Base-by-base conservation (phyloP, 1,140 invertebrate species). In the Physella acuta region DNA sequence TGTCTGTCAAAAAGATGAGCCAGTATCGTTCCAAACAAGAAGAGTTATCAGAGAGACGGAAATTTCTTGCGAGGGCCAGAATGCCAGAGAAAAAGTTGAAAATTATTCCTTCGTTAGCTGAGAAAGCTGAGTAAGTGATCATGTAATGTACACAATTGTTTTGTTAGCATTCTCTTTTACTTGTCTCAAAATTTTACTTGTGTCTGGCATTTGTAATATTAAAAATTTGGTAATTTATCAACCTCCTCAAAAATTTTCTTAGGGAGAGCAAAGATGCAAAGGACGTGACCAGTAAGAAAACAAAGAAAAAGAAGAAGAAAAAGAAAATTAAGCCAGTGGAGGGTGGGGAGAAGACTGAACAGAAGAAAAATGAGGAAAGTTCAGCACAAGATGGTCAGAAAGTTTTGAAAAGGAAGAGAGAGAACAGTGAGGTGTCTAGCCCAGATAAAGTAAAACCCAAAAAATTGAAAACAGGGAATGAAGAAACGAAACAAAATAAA, bases 1-100 rank as follows among this genome's bases (percentile, higher is more conserved):
- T 91, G 79, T 93, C 95, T 0, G 83, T 99, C 2, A 97, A 95
- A 84, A 96, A 94, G 85, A 90, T 93, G 17, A 88, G 91, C 24
- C 90, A 92, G 79, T 89, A 92, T 75, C 88, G 82, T 74, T 88
- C 91, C 0, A 89, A 92, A 8, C 86, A 92, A 63, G 88, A 91
- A 33, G 95, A 99, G 85, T 87, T 88, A 71, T 90, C 90, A 68
- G 95, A 98, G 74, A 87, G 91, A 30, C 89, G 90, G 68, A 88
- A 89, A 1, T 98, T 91, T 82, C 81, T 88, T 66, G 88, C 90
- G 66, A 95, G 94, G 84, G 89, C 89, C 28, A 60, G n/a, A 16
- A 55, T 49, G n/a, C 16, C n/a, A 17, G 55, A 68, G 2, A 68
- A 68, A 37, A 68, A 68, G 34, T n/a, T 16, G 30, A 75, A 74